Percentiles rank a stretch among this genome's conserved stretches.
Conservation (phyloP, 2,113 vertebrate species). For the Onychostruthus taczanowskii region DNA sequence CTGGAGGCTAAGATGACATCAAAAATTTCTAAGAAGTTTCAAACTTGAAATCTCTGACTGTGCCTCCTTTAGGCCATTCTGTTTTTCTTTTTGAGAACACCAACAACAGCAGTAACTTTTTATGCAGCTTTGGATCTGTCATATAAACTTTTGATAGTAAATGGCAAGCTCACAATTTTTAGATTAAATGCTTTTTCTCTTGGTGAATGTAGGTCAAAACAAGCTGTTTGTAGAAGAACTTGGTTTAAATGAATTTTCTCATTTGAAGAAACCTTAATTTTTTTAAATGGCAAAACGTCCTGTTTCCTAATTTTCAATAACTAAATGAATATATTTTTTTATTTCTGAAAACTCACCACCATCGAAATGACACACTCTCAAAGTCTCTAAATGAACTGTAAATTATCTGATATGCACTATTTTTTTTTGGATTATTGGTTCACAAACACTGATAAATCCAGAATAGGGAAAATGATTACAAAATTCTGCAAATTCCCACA, state of each 20-base stretch:
- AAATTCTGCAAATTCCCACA: not conserved
- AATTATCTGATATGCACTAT: not conserved
- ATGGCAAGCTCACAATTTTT: constrained; percentile 1
- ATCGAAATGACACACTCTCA: not conserved
- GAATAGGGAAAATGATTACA: not conserved
- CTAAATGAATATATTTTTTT: not conserved
- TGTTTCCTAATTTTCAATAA: not conserved
- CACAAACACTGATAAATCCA: not conserved
- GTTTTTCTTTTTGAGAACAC: not conserved
- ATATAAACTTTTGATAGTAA: constrained; percentile 17
- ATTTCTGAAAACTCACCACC: not conserved
- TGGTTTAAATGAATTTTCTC: not conserved
- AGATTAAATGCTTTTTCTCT: not conserved
- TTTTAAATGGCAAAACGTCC: not conserved
- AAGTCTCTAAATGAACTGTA: not conserved
- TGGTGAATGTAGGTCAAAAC: not conserved
- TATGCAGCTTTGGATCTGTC: not conserved
- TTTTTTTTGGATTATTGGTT: not conserved
- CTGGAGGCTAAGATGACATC: not conserved
- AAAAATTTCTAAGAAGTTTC: not conserved
- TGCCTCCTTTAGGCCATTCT: not conserved
- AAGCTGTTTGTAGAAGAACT: not conserved
- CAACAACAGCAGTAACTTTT: not conserved
- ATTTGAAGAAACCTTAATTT: not conserved
- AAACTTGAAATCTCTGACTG: not conserved